Conservation (phyloP, 2,797 vertebrate genomes). For the Limosa lapponica region DNA sequence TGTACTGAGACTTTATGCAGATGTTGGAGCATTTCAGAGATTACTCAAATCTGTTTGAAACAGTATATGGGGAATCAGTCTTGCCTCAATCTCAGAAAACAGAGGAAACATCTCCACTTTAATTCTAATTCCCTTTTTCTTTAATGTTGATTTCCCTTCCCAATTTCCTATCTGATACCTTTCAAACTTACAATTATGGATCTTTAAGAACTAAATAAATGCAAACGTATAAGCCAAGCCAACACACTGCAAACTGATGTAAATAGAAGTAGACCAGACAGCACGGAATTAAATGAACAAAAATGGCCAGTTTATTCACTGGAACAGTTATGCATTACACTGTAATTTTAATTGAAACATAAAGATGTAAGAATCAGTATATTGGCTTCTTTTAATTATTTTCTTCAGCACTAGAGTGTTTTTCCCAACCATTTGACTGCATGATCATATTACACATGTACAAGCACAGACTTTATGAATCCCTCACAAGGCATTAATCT, state of each 20-base stretch:
- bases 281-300: conserved; percentile 76
- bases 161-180: neutral
- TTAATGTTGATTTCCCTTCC: neutral
- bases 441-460: conserved; percentile 72
- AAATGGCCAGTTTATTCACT: conserved; percentile 82
- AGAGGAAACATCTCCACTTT: neutral
- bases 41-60: neutral
- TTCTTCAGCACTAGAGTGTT: conserved; percentile 73
- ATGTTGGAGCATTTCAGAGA: neutral
- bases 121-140: neutral
- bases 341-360: conserved; percentile 76
- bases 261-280: conserved; percentile 45
- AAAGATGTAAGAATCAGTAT: conserved; percentile 73
- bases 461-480: conserved; percentile 67
- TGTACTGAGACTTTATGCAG: neutral
- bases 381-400: conserved; percentile 67
- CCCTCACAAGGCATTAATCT: conserved; percentile 70
- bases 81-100: neutral
- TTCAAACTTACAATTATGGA: neutral
- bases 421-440: conserved; percentile 69
- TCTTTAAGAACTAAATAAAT: neutral
- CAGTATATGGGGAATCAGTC: neutral
- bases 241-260: neutral
- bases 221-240: neutral
- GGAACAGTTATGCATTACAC: conserved; percentile 80